Conservation (phyloP, 2,113 vertebrate species). For the Madoqua kirkii region DNA sequence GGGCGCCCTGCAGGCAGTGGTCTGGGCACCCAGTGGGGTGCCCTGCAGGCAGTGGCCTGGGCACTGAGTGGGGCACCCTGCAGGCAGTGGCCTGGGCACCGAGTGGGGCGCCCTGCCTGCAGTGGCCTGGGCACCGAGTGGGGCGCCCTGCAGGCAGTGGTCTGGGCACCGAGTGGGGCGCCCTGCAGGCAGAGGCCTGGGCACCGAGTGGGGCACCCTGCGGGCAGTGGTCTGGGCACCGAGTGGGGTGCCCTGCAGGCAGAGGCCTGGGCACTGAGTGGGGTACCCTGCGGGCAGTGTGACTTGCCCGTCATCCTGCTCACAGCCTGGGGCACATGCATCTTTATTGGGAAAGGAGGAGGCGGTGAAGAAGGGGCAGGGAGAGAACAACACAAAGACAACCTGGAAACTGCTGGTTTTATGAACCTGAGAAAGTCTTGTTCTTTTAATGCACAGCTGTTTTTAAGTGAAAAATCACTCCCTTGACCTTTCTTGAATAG, state of each 20-base stretch:
- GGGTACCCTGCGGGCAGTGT: slow-evolving; percentile 35
- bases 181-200: background rate
- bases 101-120: background rate
- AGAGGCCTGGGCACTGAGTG: background rate
- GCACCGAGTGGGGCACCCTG: background rate
- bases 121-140: background rate
- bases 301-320: slow-evolving; percentile 42
- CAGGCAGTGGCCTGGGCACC: background rate
- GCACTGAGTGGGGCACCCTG: background rate
- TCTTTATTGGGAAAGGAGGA: slow-evolving; percentile 60
- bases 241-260: background rate
- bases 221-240: background rate
- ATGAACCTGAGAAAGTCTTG: slow-evolving; percentile 80
- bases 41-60: too few species aligned
- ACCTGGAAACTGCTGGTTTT: slow-evolving; percentile 70
- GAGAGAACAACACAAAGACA: background rate
- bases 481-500: slow-evolving; percentile 78
- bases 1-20: too few species aligned
- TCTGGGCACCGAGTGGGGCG: background rate
- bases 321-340: slow-evolving; percentile 32
- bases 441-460: slow-evolving; percentile 79
- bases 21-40: too few species aligned
- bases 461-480: slow-evolving; percentile 82
- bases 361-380: background rate
- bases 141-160: background rate